Evolutionary conservation across 2,113 vertebrate species (phyloP).

Genomic region (Ciconia maguari): DNA sequence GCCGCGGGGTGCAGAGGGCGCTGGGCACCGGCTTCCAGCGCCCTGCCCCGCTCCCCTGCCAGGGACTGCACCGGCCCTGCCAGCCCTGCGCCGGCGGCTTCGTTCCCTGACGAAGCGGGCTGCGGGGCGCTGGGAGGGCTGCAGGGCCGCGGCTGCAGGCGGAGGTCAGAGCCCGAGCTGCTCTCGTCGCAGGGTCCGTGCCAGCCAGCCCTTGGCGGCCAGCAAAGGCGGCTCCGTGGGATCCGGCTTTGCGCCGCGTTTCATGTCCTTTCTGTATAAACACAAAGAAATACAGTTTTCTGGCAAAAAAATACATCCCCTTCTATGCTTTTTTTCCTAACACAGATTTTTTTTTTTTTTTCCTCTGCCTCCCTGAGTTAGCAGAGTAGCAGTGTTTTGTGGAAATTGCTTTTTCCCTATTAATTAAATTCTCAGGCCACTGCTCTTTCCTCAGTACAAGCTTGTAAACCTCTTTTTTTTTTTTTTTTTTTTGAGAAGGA

Average conservation of each 20-base stretch:
- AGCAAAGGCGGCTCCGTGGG: neutral
- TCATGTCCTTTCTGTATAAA: neutral
- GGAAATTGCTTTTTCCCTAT: neutral
- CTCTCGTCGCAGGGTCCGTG: neutral
- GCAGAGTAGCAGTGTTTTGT: neutral
- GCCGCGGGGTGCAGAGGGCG: fast-evolving
- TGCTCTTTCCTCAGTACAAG: neutral
- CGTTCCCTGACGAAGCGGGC: fast-evolving
- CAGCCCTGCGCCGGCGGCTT: fast-evolving
- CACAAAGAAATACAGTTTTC: neutral
- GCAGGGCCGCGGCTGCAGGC: no score
- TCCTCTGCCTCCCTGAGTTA: neutral
- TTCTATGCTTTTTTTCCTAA: neutral
- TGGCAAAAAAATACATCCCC: neutral
- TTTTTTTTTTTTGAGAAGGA: no score
- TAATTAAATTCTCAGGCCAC: neutral
- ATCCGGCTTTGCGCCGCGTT: neutral
- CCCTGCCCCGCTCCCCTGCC: neutral
- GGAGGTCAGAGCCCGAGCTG: neutral
- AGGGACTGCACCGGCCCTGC: neutral
- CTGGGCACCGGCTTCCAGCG: neutral
- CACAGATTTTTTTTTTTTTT: neutral
- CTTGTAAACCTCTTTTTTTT: neutral
- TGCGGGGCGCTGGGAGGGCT: neutral
- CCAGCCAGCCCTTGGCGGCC: neutral